Base-by-base conservation (phyloP, 2,888 invertebrate genomes). In the Nycteola revayana region DNA sequence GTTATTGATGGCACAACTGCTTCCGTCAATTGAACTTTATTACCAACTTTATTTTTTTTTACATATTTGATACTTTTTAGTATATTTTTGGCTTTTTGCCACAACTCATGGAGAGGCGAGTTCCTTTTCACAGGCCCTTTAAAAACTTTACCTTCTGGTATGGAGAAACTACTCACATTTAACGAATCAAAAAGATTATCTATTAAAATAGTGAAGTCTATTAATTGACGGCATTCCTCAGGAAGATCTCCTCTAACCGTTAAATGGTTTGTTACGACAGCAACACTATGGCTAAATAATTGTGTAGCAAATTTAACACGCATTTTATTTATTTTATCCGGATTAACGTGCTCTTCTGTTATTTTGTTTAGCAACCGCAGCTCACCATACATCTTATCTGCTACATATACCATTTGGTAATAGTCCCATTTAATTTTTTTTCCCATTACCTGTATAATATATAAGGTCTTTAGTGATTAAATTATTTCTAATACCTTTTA, bases 281-380 rank as follows among this genome's bases (percentile, higher is more conserved):
- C 60, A 1, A 61, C 46, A 25, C 54, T 51, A 17, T 60, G 60
- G 9, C 60, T 65, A 21, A 65, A 58, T 2, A 63, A 3, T 38
- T 65, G 61, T 1, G 57, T 25, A 1, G 57, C 58, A 3, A 25
- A 3, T 20, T 58, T 57, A 0, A 59, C 60, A 1, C 42, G 14
- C 51, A 60, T 58, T 45, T 60, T 60, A 0, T 53, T 54, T 7
- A 54, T 56, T 48, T 59, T 61, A 5, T 49, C 32, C 0, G 35
- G 29, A 18, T 45, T 27, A 1, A 55, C 10, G 8, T 54, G 58
- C 25, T 59, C 58, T 1, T 60, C 56, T 0, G 60, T 58, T 0
- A 57, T 1, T 36, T 60, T 64, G 0, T 44, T 20, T 4, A 53
- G 17, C 0, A 30, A 22, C 10, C 30, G 23, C 1, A 56, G 29